Percentiles rank a stretch among this genome's conserved stretches.
Evolutionary conservation across 2,888 invertebrate species (phyloP).

Genomic region (Chalcis sispes): DNA sequence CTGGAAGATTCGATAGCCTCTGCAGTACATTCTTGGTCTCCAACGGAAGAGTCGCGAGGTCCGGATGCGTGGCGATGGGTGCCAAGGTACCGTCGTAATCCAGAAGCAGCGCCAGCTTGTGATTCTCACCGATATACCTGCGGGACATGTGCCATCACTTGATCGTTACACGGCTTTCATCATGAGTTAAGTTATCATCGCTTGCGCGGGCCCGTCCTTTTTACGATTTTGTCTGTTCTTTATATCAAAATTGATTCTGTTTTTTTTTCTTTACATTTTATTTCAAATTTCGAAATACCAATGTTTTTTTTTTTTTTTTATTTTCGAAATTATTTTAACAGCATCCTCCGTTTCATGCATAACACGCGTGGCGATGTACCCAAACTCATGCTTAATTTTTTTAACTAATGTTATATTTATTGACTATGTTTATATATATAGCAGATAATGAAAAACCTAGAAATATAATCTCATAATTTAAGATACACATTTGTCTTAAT

Average conservation of each 20-base stretch:
- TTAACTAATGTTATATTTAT: slow-evolving; percentile 3
- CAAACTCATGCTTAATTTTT: slow-evolving; percentile 69
- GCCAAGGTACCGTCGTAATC: slow-evolving; percentile 94
- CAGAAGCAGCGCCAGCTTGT: slow-evolving; percentile 88
- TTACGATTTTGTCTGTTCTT: slow-evolving; percentile 21
- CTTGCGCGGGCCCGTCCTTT: slow-evolving; percentile 71
- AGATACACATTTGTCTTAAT: too few relatives aligned
- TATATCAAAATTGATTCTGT: neutral
- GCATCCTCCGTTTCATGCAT: slow-evolving; percentile 33
- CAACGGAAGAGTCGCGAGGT: slow-evolving; percentile 89
- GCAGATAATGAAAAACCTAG: too few relatives aligned
- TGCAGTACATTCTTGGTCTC: slow-evolving; percentile 91
- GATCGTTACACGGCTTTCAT: slow-evolving; percentile 73
- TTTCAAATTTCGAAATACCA: too few relatives aligned
- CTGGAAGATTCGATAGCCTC: slow-evolving; percentile 88
- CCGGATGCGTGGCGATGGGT: slow-evolving; percentile 92
- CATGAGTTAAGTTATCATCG: slow-evolving; percentile 71
- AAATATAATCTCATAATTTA: too few relatives aligned
- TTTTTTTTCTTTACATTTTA: neutral
- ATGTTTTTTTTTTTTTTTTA: slow-evolving; percentile 2
- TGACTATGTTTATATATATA: too few relatives aligned
- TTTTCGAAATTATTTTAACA: slow-evolving; percentile 18
- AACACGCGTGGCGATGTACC: slow-evolving; percentile 67
- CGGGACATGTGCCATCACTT: slow-evolving; percentile 72
- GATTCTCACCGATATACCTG: slow-evolving; percentile 90